Percentiles rank a stretch among this genome's conserved stretches.
phyloP scores from a whole-genome alignment of 2,888 invertebrate genomes.

The Sipunculus nudus region DNA sequence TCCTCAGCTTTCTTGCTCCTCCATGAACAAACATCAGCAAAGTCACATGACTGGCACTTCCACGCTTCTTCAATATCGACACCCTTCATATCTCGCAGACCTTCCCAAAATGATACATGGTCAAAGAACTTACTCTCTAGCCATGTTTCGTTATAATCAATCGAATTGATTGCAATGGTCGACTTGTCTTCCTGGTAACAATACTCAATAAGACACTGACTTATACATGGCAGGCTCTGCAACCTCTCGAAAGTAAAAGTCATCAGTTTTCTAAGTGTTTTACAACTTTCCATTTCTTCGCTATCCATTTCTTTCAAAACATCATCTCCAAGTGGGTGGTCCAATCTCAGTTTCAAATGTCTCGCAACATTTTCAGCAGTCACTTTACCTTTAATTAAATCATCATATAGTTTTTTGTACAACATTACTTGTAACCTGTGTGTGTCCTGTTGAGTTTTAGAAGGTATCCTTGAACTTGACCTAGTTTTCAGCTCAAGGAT shows the following conservation, averaged over 20 bases:
- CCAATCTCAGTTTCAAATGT: slow-evolving; percentile 46
- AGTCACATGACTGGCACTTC: slow-evolving; percentile 60
- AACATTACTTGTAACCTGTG: slow-evolving; percentile 56
- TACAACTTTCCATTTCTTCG: slow-evolving; percentile 17
- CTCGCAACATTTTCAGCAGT: slow-evolving; percentile 43
- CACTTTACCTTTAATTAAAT: slow-evolving; percentile 51
- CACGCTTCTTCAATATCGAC: slow-evolving; percentile 64
- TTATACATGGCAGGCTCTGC: slow-evolving; percentile 51
- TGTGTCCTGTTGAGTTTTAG: slow-evolving; percentile 48
- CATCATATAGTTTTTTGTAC: slow-evolving; percentile 60
- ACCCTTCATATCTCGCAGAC: slow-evolving; percentile 47
- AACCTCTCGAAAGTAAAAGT: slow-evolving; percentile 42
- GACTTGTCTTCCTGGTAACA: slow-evolving; percentile 51
- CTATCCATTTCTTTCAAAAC: slow-evolving; percentile 36
- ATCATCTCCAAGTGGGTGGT: slow-evolving; percentile 43
- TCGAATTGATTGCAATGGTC: slow-evolving; percentile 40
- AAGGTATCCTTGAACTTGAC: slow-evolving; percentile 39
- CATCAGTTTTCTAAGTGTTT: slow-evolving; percentile 41
- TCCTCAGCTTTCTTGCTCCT: slow-evolving; percentile 45
- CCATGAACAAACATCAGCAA: slow-evolving; percentile 58
- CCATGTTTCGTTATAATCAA: slow-evolving; percentile 45
- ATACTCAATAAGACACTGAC: slow-evolving; percentile 50
- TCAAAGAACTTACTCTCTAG: slow-evolving; percentile 36
- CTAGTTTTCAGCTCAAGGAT: slow-evolving; percentile 58
- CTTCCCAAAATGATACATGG: slow-evolving; percentile 52